Evolutionary conservation across 1,140 invertebrate species (phyloP).

Genomic region (Aphis craccivora): DNA sequence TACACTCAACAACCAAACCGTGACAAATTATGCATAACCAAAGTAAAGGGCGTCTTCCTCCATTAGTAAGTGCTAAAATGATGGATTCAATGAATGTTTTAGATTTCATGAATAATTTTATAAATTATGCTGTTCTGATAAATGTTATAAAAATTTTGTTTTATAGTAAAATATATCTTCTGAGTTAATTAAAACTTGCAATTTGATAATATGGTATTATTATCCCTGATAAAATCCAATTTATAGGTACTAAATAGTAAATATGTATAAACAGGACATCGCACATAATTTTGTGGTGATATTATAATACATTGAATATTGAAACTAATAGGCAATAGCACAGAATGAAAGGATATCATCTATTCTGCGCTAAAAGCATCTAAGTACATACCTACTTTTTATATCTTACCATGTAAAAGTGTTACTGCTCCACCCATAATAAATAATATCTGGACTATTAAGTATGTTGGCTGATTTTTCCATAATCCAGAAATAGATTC

Average conservation of each 20-base stretch:
- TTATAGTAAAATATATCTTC: background rate
- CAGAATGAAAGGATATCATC: too few species aligned
- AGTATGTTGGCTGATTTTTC: slow-evolving; percentile 70
- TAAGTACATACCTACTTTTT: background rate
- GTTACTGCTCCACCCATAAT: slow-evolving; percentile 68
- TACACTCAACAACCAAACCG: slow-evolving; percentile 71
- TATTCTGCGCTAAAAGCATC: too few species aligned
- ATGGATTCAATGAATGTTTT: background rate
- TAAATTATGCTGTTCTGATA: background rate
- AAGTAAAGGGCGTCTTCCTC: slow-evolving; percentile 74
- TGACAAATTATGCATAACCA: slow-evolving; percentile 76
- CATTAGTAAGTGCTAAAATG: slow-evolving; percentile 70
- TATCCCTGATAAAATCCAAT: background rate
- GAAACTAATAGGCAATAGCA: too few species aligned
- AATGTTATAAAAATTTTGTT: background rate
- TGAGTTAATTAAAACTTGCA: background rate
- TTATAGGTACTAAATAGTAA: background rate
- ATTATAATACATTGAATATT: too few species aligned
- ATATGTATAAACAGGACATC: background rate
- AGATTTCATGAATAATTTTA: background rate
- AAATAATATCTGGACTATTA: slow-evolving; percentile 68
- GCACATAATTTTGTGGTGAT: background rate
- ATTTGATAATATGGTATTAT: too few species aligned
- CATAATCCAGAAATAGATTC: slow-evolving; percentile 67
- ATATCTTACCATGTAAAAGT: slow-evolving; percentile 61